A percentile compares a stretch with the other conserved stretches of the same genome.
phyloP scores from a whole-genome alignment of 2,113 vertebrate species.

The Salvelinus sp. region DNA sequence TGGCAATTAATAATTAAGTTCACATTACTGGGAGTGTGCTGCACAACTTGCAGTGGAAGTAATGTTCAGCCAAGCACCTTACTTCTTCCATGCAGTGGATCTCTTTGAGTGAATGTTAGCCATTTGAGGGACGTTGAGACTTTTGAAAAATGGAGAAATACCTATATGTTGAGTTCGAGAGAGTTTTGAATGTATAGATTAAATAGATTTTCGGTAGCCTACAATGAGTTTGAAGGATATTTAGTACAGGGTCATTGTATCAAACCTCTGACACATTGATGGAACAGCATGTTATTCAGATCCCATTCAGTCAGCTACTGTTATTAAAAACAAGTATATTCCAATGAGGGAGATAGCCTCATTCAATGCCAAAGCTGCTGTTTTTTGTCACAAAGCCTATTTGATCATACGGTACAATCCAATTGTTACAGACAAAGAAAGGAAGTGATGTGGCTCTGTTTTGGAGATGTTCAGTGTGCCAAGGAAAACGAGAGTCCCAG shows the following conservation, averaged over 20 bases:
- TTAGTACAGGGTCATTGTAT: neutral
- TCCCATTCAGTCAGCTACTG: neutral
- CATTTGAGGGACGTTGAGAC: neutral
- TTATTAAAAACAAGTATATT: neutral
- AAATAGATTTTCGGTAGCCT: too few species aligned
- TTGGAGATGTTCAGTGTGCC: neutral
- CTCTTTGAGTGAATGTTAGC: too few species aligned
- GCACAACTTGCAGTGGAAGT: slow-evolving; percentile 11
- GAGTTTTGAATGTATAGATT: neutral
- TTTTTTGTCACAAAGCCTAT: neutral
- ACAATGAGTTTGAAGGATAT: neutral
- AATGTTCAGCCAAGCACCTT: neutral
- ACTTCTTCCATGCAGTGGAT: slow-evolving; percentile 15
- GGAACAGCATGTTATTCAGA: neutral
- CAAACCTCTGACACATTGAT: neutral
- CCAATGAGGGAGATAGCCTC: neutral
- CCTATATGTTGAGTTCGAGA: neutral
- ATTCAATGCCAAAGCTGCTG: neutral
- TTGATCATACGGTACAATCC: neutral
- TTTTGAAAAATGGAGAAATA: neutral
- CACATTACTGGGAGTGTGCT: slow-evolving; percentile 26
- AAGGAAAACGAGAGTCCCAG: too few species aligned
- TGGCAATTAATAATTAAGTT: slow-evolving; percentile 60
- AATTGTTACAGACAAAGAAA: neutral
- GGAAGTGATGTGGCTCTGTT: neutral